A percentile compares a stretch with the other conserved stretches of the same genome.
Conservation (phyloP, 2,888 invertebrate genomes). For the Drosophila subquinaria region DNA sequence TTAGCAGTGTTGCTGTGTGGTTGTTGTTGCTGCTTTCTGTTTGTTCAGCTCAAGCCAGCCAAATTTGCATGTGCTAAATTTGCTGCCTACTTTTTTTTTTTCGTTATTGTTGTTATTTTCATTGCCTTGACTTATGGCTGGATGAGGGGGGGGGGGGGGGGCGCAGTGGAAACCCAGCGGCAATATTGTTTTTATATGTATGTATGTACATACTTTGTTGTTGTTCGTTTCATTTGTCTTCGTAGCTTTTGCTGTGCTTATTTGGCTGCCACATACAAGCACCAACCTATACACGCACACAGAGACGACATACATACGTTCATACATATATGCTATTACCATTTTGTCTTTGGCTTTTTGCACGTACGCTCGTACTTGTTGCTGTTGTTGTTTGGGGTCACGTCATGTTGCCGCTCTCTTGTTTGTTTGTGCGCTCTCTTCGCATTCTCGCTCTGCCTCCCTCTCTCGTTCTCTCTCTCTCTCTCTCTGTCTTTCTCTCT, state of each 20-base stretch:
- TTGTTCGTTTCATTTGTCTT: constrained; percentile 19
- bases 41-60: constrained; percentile 42
- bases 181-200: constrained; percentile 24
- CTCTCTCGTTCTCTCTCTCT: constrained; percentile 15
- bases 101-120: constrained; percentile 26
- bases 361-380: constrained; percentile 78
- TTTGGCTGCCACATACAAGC: constrained; percentile 40
- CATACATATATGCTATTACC: constrained; percentile 36
- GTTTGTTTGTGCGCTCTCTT: constrained; percentile 29
- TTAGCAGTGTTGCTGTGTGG: constrained; percentile 46
- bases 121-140: constrained; percentile 40
- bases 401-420: constrained; percentile 56
- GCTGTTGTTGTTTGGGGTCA: constrained; percentile 79
- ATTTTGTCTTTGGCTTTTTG: constrained; percentile 68
- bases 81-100: constrained; percentile 41
- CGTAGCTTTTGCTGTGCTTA: constrained; percentile 51
- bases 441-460: constrained; percentile 4
- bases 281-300: background rate
- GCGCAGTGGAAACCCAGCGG: constrained; percentile 15
- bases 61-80: constrained; percentile 78
- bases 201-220: background rate
- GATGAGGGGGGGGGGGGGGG: background rate
- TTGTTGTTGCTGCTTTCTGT: constrained; percentile 43
- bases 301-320: background rate
- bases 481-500: constrained; percentile 15